Evolutionary conservation across 2,888 invertebrate genomes (phyloP), one percentile per base, ranked within the genome.

Genomic region (Athalia cordata): DNA sequence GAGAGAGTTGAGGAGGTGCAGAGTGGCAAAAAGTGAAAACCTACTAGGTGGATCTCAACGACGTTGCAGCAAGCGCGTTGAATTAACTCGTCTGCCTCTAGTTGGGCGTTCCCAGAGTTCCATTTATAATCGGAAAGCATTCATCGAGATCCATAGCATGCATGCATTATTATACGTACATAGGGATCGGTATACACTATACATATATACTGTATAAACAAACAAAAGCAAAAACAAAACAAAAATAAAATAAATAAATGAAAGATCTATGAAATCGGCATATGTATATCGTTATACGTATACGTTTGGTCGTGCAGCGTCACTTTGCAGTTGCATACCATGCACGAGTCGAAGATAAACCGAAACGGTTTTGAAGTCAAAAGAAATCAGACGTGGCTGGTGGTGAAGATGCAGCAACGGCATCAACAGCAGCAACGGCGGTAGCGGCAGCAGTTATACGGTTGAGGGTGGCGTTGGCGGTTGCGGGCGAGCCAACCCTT

Each of bases 111-210:
- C 45, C 72, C 72, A 59, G n/a, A 47, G 57, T 57, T 72, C 59
- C 72, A 72, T 72, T 72, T 72, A 72, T 72, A 72, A 72, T 72
- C 72, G 72, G 72, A 59, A 72, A 72, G 57, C 72, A 72, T 72
- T 72, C 52, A 59, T 72, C 72, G 72, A 72, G n/a, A 8, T n/a
- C 29, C 29, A 55, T 6, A 55, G 55, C 9, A 9, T 7, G 7
- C 3, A 55, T 6, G 7, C 1, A 55, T 2, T 0, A 1, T n/a
- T 55, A 29, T 29, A 55, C 3, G n/a, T n/a, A 5, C 6, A 55
- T 7, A 29, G 1, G 29, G 29, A 29, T 29, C 29, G 29, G 29
- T 29, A 2, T 55, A 55, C 55, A 9, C n/a, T 11, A 55, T 55
- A 55, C 55, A 9, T 55, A 55, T 7, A 9, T 7, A 55, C 7